Base-by-base conservation (phyloP, 2,888 invertebrate genomes). In the Vesta saturnalis region DNA sequence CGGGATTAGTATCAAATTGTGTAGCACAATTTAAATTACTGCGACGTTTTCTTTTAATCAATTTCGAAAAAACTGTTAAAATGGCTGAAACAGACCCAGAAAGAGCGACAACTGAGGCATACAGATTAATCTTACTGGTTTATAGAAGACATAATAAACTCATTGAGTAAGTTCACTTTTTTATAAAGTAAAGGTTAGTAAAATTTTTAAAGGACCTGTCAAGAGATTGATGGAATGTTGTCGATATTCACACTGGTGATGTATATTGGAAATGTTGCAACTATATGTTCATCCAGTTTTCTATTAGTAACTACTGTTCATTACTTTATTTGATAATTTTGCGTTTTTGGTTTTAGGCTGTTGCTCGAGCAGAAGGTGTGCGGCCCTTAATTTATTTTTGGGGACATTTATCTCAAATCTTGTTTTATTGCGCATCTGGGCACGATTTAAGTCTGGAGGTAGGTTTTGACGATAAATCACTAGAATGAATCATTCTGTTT, bases 21-120 rank as follows among this genome's bases (percentile, higher is more conserved):
- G 60, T 60, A 0, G 60, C 52, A 1, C 60, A 60, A n/a, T 60
- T 60, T 18, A 60, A 49, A 16, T n/a, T 60, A 12, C 30, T 60
- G 12, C 1, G 35, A 16, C 4, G 22, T 0, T 60, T 60, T 22
- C 49, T 60, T 4, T 1, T 49, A 12, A 22, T 14, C 3, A 60
- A 23, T 49, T 60, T 60, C 16, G 30, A 60, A 35, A 49, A 60
- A 22, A 23, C 49, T n/a, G 23, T 60, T 8, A 47, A 60, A 12
- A 39, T 43, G 14, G 58, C 58, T 16, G 58, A 58, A 39, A 58
- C 58, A 1, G 18, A 58, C 4, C 58, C 58, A 1, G 19, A 39
- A 23, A 30, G 6, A 10, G 58, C 8, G 12, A 58, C 21, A 6
- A 39, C 30, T 8, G 58, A 58, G n/a, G 58, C 58, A 16, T 58